phyloP scores from a whole-genome alignment of 2,113 vertebrate species.

The Enhydra lutris region DNA sequence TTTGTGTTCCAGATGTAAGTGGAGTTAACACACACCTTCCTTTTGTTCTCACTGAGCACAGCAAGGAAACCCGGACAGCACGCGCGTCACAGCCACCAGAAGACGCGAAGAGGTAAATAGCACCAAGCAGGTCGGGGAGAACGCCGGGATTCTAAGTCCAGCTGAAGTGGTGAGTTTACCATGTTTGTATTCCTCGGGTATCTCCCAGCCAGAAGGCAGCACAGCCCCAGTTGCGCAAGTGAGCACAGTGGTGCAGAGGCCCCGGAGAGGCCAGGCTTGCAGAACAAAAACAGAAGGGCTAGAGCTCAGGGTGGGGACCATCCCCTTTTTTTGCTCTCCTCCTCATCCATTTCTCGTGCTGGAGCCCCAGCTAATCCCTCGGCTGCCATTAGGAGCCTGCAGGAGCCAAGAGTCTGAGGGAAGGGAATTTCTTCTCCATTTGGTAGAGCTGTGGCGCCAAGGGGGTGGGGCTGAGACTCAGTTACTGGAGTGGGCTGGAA shows the following conservation, averaged over 20 bases:
- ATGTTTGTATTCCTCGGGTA: neutral
- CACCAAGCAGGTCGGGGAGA: too few relatives aligned
- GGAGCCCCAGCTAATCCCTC: neutral
- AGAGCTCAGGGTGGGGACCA: neutral
- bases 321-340: too few relatives aligned
- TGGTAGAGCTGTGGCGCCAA: too few relatives aligned
- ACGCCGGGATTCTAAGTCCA: neutral
- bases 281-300: too few relatives aligned
- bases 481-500: neutral
- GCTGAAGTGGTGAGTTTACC: neutral
- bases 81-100: neutral
- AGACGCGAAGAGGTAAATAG: neutral
- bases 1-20: neutral
- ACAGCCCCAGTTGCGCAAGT: neutral
- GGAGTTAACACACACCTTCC: neutral
- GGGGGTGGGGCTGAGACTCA: neutral
- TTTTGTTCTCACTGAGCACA: neutral
- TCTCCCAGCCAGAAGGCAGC: neutral
- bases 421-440: neutral
- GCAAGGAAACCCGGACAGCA: too few relatives aligned
- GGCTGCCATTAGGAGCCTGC: neutral
- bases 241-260: neutral
- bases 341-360: neutral
- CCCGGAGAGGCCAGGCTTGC: too few relatives aligned
- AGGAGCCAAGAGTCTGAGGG: neutral